Evolutionary conservation across 2,797 vertebrate genomes (phyloP), one percentile per base, ranked within the genome.

Genomic region (Sparidentex hasta): DNA sequence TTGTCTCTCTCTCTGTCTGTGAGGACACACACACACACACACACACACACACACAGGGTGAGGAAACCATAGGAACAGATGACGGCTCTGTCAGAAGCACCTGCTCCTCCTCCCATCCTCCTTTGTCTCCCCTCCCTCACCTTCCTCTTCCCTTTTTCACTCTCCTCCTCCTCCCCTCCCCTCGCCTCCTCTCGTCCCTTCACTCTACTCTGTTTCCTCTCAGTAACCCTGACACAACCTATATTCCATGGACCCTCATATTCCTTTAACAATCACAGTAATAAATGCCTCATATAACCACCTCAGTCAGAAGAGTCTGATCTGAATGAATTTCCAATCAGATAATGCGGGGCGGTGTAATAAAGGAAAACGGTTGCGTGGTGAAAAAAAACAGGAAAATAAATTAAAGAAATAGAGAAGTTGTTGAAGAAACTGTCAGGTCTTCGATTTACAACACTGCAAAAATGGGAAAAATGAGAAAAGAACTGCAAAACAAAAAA

Each of bases 71-170:
- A 56, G 81, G 76, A 82, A 82, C 83, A 85, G 83, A 86, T 85
- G 82, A 88, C 83, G 80, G 65, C 69, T 38, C 84, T 71, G 84
- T 87, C 87, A 87, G 84, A 59, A 70, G 80, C 89, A 88, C 82
- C 84, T 87, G 84, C 83, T 90, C 78, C 80, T 81, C 88, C 77
- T 81, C 58, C 66, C 62, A 6, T 68, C 3, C 38, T 74, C 71
- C 68, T 64, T 73, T 48, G 48, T 71, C 48, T 71, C 68, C 68
- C 68, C 56, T 80, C 58, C 64, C 11, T 69, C 4, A 46, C 67
- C 65, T 61, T 64, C 64, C 43, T 5, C 59, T 72, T 54, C 20
- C 44, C 9, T 57, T 71, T 47, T 27, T 66, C 7, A 8, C 41
- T 72, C 58, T 7, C 5, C 2, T 16, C 21, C 14, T 4, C n/a